phyloP scores from a whole-genome alignment of 2,888 invertebrate species.

The Xestoiulus laeticollis region DNA sequence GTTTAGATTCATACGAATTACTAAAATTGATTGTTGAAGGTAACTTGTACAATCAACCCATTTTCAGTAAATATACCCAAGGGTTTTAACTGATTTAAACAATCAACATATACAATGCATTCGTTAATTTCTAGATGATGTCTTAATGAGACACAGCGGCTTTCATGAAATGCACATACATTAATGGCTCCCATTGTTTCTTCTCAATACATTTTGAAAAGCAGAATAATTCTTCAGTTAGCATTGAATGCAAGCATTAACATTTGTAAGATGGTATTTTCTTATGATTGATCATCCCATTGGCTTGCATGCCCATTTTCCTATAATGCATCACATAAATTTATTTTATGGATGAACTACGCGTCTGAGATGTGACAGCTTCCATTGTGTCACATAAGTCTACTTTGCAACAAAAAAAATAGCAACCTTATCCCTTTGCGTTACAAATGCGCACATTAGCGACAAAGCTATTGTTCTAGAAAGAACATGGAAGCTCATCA shows the following conservation, averaged over 20 bases:
- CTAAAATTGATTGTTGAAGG: too few species aligned
- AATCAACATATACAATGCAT: too few species aligned
- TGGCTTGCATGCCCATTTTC: neutral
- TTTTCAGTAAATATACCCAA: too few species aligned
- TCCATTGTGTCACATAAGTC: slow-evolving; percentile 9
- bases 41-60: too few species aligned
- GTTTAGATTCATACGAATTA: too few species aligned
- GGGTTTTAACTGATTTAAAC: too few species aligned
- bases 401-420: neutral
- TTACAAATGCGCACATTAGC: neutral
- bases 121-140: too few species aligned
- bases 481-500: neutral
- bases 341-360: neutral
- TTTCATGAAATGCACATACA: neutral
- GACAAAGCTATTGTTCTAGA: neutral
- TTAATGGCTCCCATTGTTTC: neutral
- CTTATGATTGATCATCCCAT: neutral
- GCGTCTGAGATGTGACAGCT: neutral
- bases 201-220: neutral
- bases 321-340: neutral
- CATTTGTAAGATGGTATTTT: neutral
- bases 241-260: neutral
- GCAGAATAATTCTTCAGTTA: neutral
- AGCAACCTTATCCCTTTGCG: neutral
- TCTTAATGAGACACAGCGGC: too few species aligned